Evolutionary conservation across 2,888 invertebrate species (phyloP).

Genomic region (Tupiocoris notatus): DNA sequence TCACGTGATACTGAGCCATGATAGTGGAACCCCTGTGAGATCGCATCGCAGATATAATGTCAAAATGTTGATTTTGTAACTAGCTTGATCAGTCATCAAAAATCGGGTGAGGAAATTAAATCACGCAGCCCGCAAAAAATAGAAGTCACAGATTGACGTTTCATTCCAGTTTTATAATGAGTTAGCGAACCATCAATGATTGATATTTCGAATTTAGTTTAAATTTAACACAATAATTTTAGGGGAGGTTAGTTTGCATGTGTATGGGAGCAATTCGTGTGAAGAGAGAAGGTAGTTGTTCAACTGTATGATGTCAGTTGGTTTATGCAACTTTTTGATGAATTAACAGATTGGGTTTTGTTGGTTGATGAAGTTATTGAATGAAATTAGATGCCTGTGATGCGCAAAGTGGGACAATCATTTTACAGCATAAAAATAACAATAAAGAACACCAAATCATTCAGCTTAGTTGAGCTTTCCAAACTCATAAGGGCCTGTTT

Average conservation of each 20-base stretch:
- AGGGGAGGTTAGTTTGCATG: background rate
- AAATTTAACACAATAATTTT: background rate
- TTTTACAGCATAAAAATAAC: too few species aligned
- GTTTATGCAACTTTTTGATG: background rate
- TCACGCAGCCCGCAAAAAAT: background rate
- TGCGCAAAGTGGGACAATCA: too few species aligned
- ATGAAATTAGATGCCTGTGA: background rate
- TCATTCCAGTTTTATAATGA: too few species aligned
- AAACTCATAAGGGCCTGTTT: too few species aligned
- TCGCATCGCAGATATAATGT: conserved; percentile 4
- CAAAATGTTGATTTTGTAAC: background rate
- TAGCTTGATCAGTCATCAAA: background rate
- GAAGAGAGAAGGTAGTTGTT: background rate
- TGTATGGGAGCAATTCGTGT: background rate
- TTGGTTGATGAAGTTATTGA: background rate
- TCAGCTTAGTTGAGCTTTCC: too few species aligned
- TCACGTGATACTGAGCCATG: conserved; percentile 61
- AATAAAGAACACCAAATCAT: too few species aligned
- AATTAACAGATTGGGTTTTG: background rate
- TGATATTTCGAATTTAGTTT: too few species aligned
- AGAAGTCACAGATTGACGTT: too few species aligned
- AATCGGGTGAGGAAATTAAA: background rate
- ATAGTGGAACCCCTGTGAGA: conserved; percentile 60
- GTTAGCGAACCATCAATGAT: too few species aligned
- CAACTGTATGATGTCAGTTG: background rate